Conservation (phyloP, 1,140 invertebrate genomes). For the Caerostris darwini region DNA sequence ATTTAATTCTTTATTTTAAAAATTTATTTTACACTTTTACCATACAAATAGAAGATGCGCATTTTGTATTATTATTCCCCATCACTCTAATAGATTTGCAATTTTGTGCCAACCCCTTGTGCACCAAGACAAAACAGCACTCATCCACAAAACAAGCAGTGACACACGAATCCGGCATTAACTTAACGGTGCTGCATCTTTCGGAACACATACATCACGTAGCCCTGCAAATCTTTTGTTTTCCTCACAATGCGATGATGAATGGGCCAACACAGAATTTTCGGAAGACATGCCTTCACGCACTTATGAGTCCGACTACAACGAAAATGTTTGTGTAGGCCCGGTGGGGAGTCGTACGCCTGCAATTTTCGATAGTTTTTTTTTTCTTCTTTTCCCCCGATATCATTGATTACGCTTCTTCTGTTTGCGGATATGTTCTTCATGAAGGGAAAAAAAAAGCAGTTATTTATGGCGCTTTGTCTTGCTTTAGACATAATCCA, state of each 20-base stretch:
- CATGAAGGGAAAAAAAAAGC: not conserved
- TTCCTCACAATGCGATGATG: constrained; percentile 64
- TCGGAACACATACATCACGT: constrained; percentile 38
- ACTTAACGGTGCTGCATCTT: constrained; percentile 50
- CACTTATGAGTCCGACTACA: constrained; percentile 24
- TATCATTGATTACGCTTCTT: not conserved
- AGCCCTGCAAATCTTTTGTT: constrained; percentile 44
- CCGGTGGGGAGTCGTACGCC: not conserved
- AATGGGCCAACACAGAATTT: constrained; percentile 52
- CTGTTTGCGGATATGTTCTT: not conserved
- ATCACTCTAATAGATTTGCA: no score
- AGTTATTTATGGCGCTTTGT: not conserved
- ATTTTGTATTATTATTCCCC: no score
- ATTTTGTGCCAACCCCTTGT: not conserved
- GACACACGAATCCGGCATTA: constrained; percentile 36
- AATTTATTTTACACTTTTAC: no score
- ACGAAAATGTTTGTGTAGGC: constrained; percentile 25
- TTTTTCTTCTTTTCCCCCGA: not conserved
- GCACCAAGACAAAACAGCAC: not conserved
- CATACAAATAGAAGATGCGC: no score
- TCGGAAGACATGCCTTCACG: constrained; percentile 8
- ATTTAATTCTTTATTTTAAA: no score
- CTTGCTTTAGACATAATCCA: constrained; percentile 6
- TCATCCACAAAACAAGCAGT: constrained; percentile 49
- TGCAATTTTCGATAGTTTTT: not conserved